Evolutionary conservation across 2,888 invertebrate genomes (phyloP).

Genomic region (Heliconius aoede): DNA sequence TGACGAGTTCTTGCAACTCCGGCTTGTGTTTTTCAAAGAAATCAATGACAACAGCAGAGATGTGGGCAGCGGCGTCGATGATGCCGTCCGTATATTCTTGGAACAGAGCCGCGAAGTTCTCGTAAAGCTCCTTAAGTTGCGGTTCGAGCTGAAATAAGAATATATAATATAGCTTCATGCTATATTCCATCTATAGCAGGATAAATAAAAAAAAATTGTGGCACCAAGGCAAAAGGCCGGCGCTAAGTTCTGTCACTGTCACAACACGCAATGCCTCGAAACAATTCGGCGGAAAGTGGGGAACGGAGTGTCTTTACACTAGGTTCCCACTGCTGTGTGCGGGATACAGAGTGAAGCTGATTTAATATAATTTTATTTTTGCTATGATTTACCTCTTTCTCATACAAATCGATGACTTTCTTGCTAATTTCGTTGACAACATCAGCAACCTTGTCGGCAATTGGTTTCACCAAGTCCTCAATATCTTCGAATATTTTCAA

Average conservation of each 20-base stretch:
- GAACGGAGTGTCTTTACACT: too few species aligned
- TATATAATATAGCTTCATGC: neutral
- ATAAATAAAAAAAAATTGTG: too few species aligned
- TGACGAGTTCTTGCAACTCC: slow-evolving; percentile 85
- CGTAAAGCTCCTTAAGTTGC: slow-evolving; percentile 66
- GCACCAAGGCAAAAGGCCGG: too few species aligned
- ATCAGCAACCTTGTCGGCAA: slow-evolving; percentile 61
- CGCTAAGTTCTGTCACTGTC: too few species aligned
- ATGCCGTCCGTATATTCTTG: slow-evolving; percentile 71
- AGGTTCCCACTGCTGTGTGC: too few species aligned
- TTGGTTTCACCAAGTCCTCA: slow-evolving; percentile 59
- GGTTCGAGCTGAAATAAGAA: slow-evolving; percentile 63
- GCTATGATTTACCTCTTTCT: slow-evolving; percentile 66
- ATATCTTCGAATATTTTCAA: slow-evolving; percentile 68
- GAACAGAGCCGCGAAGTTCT: slow-evolving; percentile 63
- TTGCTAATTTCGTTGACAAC: slow-evolving; percentile 56
- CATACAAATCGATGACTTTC: slow-evolving; percentile 64
- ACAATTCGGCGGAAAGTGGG: too few species aligned
- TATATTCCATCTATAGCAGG: neutral
- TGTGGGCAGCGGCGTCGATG: slow-evolving; percentile 76
- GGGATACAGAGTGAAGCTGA: too few species aligned
- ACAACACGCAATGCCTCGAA: too few species aligned
- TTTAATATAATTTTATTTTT: too few species aligned
- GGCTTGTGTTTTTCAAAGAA: slow-evolving; percentile 86
- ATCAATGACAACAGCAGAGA: slow-evolving; percentile 79